phyloP scores from a whole-genome alignment of 1,140 invertebrate species.

The Trissolcus basalis region DNA sequence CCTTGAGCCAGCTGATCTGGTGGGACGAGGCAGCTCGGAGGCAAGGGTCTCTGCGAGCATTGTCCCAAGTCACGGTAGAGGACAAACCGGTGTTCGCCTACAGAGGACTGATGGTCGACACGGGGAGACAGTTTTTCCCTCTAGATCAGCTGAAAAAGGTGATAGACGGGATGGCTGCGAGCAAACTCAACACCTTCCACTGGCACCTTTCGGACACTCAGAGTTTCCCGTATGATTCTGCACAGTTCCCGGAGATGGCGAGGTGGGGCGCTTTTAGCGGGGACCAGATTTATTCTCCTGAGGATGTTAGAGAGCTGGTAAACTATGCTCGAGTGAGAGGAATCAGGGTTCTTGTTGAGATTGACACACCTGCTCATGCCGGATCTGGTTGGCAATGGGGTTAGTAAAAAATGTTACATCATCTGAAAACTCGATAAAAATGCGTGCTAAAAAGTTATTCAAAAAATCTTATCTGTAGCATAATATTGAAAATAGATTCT shows the following conservation, averaged over 20 bases:
- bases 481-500: too few relatives aligned
- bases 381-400: slow-evolving; percentile 91
- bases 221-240: slow-evolving; percentile 87
- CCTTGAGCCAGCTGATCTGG: slow-evolving; percentile 87
- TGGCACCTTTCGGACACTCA: slow-evolving; percentile 92
- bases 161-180: slow-evolving; percentile 87
- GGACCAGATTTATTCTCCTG: slow-evolving; percentile 82
- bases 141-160: slow-evolving; percentile 81
- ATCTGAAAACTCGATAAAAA: neutral
- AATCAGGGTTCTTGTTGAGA: slow-evolving; percentile 86
- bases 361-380: slow-evolving; percentile 90
- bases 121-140: slow-evolving; percentile 85
- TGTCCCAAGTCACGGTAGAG: slow-evolving; percentile 75
- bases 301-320: slow-evolving; percentile 83
- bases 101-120: slow-evolving; percentile 85
- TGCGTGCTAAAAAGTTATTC: too few relatives aligned
- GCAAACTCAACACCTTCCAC: slow-evolving; percentile 90
- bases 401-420: slow-evolving; percentile 29
- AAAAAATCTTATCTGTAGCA: too few relatives aligned
- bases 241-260: slow-evolving; percentile 84
- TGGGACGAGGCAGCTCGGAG: slow-evolving; percentile 80
- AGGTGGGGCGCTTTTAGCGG: slow-evolving; percentile 83
- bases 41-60: slow-evolving; percentile 78
- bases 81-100: slow-evolving; percentile 84
- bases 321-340: slow-evolving; percentile 84